A percentile compares a stretch with the other conserved stretches of the same genome.
phyloP scores from a whole-genome alignment of 1,140 invertebrate species.

The Lepidurus packardi region DNA sequence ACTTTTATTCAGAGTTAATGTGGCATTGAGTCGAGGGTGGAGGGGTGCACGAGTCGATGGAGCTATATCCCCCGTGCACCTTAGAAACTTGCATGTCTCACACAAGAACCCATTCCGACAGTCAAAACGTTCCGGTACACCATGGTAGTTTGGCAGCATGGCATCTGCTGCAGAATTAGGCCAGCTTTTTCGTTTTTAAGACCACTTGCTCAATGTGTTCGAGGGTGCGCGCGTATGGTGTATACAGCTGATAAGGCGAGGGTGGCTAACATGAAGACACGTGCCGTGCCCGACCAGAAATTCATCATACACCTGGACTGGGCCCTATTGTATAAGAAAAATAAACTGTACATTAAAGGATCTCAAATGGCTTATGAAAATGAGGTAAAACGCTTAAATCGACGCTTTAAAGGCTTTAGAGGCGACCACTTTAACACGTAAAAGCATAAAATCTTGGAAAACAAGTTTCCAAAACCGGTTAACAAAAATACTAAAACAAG shows the following conservation, averaged over 20 bases:
- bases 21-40: constrained; percentile 6
- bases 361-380: not conserved
- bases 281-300: not conserved
- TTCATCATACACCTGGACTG: not conserved
- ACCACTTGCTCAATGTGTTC: not conserved
- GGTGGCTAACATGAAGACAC: not conserved
- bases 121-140: not conserved
- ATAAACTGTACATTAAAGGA: not conserved
- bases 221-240: not conserved
- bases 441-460: not conserved
- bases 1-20: constrained; percentile 16
- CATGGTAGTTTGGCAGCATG: not conserved
- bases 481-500: not conserved
- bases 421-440: too few relatives aligned
- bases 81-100: not conserved
- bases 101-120: not conserved
- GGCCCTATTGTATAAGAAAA: not conserved
- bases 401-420: not conserved
- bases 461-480: not conserved
- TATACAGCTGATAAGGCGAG: not conserved
- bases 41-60: not conserved
- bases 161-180: constrained; percentile 16
- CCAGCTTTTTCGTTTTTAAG: not conserved
- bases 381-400: not conserved
- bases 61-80: not conserved